These are phyloP conservation scores for Plusia festucae DNA, from an alignment of 2,888 invertebrate species.

Conservation along the genomic window DNA sequence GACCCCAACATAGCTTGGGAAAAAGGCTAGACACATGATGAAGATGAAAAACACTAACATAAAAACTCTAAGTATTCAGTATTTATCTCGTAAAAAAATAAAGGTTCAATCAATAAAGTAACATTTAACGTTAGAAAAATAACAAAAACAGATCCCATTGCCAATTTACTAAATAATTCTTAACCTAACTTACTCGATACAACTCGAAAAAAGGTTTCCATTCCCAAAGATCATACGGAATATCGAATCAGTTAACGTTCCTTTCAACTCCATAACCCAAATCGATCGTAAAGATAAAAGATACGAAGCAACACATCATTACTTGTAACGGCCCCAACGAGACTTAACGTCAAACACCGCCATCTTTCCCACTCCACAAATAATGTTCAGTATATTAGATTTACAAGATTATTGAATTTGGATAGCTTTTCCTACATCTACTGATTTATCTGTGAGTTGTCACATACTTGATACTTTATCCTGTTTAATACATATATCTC, in stretches of 20 bases:
- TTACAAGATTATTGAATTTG: constrained; percentile 52
- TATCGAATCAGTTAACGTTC: constrained; percentile 8
- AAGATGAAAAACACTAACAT: too few species aligned
- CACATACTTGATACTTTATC: constrained; percentile 21
- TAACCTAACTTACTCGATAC: neutral
- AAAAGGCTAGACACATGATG: too few species aligned
- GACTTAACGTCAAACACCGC: neutral
- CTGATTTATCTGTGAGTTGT: constrained; percentile 31
- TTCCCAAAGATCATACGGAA: neutral
- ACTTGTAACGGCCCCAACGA: neutral
- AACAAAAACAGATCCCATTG: neutral
- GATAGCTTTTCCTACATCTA: constrained; percentile 34
- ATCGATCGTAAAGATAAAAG: constrained; percentile 8
- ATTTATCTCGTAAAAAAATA: too few species aligned
- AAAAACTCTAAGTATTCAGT: too few species aligned
- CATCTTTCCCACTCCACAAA: neutral
- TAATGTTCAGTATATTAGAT: constrained; percentile 40
- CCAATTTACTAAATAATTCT: neutral
- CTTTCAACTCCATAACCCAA: constrained; percentile 6
- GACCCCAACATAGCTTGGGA: too few species aligned
- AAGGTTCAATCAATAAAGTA: too few species aligned
- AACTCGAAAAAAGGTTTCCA: neutral
- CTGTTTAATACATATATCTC: constrained; percentile 27
- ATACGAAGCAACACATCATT: constrained; percentile 6
- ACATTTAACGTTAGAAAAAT: neutral